Percentiles rank a stretch among this genome's conserved stretches.
phyloP scores from a whole-genome alignment of 2,113 vertebrate species.

The Xiphophorus maculatus region DNA sequence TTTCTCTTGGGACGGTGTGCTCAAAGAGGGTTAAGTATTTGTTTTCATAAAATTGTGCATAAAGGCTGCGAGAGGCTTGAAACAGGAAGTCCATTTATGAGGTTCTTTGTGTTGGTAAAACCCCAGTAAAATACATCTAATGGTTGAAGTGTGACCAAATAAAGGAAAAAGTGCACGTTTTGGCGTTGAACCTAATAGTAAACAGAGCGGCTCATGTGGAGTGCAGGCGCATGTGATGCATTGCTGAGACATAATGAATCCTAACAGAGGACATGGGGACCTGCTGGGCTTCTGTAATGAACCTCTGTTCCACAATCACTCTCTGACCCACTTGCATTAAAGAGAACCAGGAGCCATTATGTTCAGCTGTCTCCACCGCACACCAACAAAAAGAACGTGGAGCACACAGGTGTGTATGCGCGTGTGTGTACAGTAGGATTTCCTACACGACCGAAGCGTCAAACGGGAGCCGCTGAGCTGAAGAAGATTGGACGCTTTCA shows the following conservation, averaged over 20 bases:
- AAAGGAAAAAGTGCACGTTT: no score
- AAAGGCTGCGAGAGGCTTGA: not conserved
- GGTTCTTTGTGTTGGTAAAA: no score
- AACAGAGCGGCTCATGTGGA: conserved; percentile 38
- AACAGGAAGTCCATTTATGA: no score
- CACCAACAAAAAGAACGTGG: conserved; percentile 30
- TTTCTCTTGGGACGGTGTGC: no score
- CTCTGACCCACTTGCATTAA: conserved; percentile 82
- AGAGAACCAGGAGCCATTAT: conserved; percentile 81
- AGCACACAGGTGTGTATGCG: not conserved
- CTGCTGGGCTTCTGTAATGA: conserved; percentile 84
- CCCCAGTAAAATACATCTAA: no score
- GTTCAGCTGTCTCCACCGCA: conserved; percentile 45
- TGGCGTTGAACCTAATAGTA: no score
- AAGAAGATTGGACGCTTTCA: conserved; percentile 33
- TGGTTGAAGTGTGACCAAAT: no score
- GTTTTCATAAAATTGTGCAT: not conserved
- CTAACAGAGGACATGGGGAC: conserved; percentile 77
- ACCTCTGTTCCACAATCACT: conserved; percentile 73
- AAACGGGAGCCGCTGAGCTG: conserved; percentile 9
- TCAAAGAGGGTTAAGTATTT: not conserved
- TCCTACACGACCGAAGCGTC: conserved; percentile 36
- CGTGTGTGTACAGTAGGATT: conserved; percentile 8
- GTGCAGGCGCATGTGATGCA: conserved; percentile 4
- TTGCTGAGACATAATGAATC: conserved; percentile 78